Conservation (phyloP, 2,888 invertebrate genomes). For the Conomelus anceps region DNA sequence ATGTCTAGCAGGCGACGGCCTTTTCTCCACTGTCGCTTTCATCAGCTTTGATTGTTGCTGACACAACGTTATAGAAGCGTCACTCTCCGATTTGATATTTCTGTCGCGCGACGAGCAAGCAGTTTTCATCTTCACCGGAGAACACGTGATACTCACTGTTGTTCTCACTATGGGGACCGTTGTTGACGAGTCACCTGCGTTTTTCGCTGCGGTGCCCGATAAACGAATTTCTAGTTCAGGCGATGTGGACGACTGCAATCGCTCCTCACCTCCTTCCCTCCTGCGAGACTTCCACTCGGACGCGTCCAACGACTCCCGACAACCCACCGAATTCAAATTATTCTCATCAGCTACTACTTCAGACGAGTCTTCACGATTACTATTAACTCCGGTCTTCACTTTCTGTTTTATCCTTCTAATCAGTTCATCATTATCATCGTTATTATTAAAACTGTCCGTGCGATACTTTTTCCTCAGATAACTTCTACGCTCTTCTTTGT, state of each 20-base stretch:
- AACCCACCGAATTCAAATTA: slow-evolving; percentile 7
- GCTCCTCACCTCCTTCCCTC: slow-evolving; percentile 1
- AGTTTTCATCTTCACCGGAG: slow-evolving; percentile 31
- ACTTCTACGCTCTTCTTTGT: slow-evolving; percentile 82
- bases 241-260: not conserved
- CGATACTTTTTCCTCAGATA: slow-evolving; percentile 80
- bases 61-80: not conserved
- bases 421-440: slow-evolving; percentile 50
- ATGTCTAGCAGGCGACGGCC: not conserved
- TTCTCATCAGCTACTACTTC: slow-evolving; percentile 24
- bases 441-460: slow-evolving; percentile 46
- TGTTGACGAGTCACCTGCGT: not conserved
- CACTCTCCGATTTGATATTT: not conserved
- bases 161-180: slow-evolving; percentile 30
- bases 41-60: not conserved
- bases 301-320: slow-evolving; percentile 8
- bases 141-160: slow-evolving; percentile 34
- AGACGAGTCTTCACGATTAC: slow-evolving; percentile 19
- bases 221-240: slow-evolving; percentile 19
- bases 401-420: slow-evolving; percentile 53
- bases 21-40: not conserved
- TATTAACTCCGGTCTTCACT: slow-evolving; percentile 24
- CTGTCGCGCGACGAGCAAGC: slow-evolving; percentile 15
- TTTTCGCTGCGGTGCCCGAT: slow-evolving; percentile 8
- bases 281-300: slow-evolving; percentile 21